Percentiles rank a stretch among this genome's conserved stretches.
phyloP scores from a whole-genome alignment of 2,888 invertebrate genomes.

The Portevinia maculata region DNA sequence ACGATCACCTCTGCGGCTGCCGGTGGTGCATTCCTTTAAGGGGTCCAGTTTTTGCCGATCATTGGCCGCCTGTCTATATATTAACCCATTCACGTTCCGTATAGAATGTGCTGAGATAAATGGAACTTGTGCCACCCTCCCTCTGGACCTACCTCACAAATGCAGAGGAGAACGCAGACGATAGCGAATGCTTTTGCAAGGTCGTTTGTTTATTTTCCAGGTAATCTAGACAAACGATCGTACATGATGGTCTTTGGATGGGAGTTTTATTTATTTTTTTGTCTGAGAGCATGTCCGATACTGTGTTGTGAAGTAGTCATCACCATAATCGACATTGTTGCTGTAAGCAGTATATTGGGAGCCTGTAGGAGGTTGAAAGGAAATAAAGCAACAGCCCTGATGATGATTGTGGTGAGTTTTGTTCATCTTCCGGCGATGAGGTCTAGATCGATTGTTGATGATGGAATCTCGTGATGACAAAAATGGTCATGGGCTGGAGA shows the following conservation, averaged over 20 bases:
- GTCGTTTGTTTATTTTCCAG: conserved; percentile 75
- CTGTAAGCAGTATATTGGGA: conserved; percentile 18
- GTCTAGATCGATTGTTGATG: conserved; percentile 60
- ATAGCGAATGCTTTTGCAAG: conserved; percentile 72
- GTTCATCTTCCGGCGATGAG: background rate
- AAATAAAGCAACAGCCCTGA: background rate
- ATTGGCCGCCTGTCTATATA: conserved; percentile 25
- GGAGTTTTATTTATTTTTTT: conserved; percentile 17
- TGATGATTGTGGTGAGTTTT: conserved; percentile 33
- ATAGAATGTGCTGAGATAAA: conserved; percentile 52
- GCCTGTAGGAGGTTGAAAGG: background rate
- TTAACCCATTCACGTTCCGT: conserved; percentile 65
- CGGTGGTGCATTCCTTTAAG: conserved; percentile 53
- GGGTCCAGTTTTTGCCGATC: conserved; percentile 55
- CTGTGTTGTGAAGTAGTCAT: conserved; percentile 35
- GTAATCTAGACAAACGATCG: conserved; percentile 76
- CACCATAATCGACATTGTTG: conserved; percentile 49
- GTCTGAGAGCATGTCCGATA: conserved; percentile 14
- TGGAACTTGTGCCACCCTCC: conserved; percentile 46
- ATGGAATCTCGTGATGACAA: conserved; percentile 68
- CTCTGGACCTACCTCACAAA: conserved; percentile 7
- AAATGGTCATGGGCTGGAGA: conserved; percentile 28
- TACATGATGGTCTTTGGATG: conserved; percentile 60
- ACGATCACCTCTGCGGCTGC: conserved; percentile 50
- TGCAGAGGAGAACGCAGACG: background rate